phyloP scores from a whole-genome alignment of 2,888 invertebrate species.

The Harpalus rubripes region DNA sequence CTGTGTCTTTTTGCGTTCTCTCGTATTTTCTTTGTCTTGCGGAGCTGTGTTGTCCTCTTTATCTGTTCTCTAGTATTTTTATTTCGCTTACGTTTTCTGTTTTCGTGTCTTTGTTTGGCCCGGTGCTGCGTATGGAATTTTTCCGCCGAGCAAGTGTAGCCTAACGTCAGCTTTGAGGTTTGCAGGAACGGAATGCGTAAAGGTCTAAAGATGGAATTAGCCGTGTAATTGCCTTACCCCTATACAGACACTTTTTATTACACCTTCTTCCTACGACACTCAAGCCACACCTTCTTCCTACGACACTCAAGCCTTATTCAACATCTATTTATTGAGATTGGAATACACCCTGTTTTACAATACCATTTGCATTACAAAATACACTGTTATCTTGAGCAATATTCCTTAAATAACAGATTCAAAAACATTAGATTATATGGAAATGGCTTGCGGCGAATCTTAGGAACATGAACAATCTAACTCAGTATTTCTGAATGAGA shows the following conservation, averaged over 20 bases:
- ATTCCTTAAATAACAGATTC: not conserved
- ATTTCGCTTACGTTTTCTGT: constrained; percentile 55
- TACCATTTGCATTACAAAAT: not conserved
- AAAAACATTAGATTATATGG: not conserved
- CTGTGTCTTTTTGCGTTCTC: constrained; percentile 43
- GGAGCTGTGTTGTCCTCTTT: constrained; percentile 34
- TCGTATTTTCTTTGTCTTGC: constrained; percentile 35
- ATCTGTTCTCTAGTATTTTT: constrained; percentile 50
- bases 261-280: not conserved
- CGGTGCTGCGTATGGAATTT: constrained; percentile 48
- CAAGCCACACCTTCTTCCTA: not conserved
- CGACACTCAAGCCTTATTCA: not conserved
- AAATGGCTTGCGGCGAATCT: too few relatives aligned
- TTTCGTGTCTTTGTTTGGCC: constrained; percentile 36
- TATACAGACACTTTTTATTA: not conserved
- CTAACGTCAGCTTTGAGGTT: constrained; percentile 33
- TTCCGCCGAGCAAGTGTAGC: not conserved
- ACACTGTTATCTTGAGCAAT: not conserved
- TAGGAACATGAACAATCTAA: too few relatives aligned
- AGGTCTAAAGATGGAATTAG: constrained; percentile 14
- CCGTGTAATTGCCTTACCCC: constrained; percentile 12
- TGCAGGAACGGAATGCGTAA: constrained; percentile 1
- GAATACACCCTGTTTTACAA: not conserved
- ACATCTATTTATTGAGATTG: not conserved
- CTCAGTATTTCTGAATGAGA: too few relatives aligned